Conservation (phyloP, 2,888 invertebrate species). For the Thymelicus sylvestris region DNA sequence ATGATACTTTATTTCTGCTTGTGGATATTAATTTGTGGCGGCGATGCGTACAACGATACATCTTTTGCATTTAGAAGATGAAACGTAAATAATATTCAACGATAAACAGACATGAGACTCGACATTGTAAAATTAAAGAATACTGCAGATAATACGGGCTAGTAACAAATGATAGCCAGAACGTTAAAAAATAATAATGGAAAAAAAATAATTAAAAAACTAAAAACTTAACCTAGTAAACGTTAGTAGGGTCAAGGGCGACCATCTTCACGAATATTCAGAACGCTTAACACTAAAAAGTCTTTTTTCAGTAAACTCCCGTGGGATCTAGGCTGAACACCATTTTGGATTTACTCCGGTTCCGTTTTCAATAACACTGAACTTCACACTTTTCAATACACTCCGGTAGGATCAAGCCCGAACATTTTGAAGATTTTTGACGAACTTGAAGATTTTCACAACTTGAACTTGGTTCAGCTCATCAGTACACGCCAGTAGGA, state of each 20-base stretch:
- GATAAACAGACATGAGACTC: conserved; percentile 16
- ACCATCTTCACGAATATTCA: conserved; percentile 49
- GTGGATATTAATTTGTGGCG: conserved; percentile 73
- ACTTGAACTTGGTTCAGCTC: conserved; percentile 20
- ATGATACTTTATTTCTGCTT: conserved; percentile 72
- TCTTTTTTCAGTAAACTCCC: conserved; percentile 70
- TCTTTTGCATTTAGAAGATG: conserved; percentile 49
- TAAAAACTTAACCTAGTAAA: conserved; percentile 50
- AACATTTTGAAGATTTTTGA: conserved; percentile 56
- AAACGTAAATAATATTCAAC: conserved; percentile 26
- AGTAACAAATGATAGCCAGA: conserved; percentile 29
- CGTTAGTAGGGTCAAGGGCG: conserved; percentile 54
- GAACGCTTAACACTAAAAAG: conserved; percentile 46
- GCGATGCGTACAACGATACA: conserved; percentile 49
- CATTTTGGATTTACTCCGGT: conserved; percentile 60
- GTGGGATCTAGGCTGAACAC: conserved; percentile 74
- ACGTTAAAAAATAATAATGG: conserved; percentile 40
- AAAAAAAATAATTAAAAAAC: conserved; percentile 37
- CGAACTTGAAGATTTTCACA: conserved; percentile 26
- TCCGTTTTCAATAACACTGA: conserved; percentile 47
- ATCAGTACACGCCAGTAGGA: conserved; percentile 45
- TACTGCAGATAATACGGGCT: conserved; percentile 34
- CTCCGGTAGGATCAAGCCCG: conserved; percentile 74
- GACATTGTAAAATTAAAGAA: conserved; percentile 34
- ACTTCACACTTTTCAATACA: conserved; percentile 63